A percentile compares a stretch with the other conserved stretches of the same genome.
phyloP scores from a whole-genome alignment of 2,888 invertebrate genomes.

The Bombylius discolor region DNA sequence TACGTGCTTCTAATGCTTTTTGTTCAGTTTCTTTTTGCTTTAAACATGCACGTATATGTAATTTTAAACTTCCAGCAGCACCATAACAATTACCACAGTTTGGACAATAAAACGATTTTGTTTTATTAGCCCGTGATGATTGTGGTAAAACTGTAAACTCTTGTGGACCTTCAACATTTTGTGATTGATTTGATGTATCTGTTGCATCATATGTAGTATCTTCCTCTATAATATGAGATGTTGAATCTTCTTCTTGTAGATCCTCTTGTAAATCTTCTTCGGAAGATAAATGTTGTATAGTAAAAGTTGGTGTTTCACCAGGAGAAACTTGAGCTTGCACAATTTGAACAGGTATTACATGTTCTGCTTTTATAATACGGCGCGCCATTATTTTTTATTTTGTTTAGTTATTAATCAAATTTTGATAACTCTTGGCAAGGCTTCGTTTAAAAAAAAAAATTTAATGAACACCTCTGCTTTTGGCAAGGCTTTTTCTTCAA shows the following conservation, averaged over 20 bases:
- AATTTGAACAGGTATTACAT: neutral
- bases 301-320: neutral
- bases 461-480: no score
- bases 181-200: no score
- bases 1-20: conserved; percentile 26
- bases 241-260: no score
- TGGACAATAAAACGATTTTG: conserved; percentile 33
- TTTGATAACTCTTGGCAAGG: neutral
- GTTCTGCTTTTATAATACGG: neutral
- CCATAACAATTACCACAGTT: conserved; percentile 36
- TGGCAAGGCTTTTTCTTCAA: no score
- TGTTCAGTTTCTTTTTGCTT: conserved; percentile 28
- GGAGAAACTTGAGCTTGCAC: neutral
- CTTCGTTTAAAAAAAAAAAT: neutral
- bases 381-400: neutral
- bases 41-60: conserved; percentile 34
- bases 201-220: neutral
- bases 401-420: neutral
- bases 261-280: neutral
- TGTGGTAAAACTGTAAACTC: conserved; percentile 11
- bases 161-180: neutral
- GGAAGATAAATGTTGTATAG: neutral
- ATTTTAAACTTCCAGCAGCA: conserved; percentile 32
- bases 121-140: conserved; percentile 6
- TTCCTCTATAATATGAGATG: neutral